These are phyloP conservation scores for Kryptolebias marmoratus DNA, from an alignment of 2,113 vertebrate genomes.

Conservation along the genomic window DNA sequence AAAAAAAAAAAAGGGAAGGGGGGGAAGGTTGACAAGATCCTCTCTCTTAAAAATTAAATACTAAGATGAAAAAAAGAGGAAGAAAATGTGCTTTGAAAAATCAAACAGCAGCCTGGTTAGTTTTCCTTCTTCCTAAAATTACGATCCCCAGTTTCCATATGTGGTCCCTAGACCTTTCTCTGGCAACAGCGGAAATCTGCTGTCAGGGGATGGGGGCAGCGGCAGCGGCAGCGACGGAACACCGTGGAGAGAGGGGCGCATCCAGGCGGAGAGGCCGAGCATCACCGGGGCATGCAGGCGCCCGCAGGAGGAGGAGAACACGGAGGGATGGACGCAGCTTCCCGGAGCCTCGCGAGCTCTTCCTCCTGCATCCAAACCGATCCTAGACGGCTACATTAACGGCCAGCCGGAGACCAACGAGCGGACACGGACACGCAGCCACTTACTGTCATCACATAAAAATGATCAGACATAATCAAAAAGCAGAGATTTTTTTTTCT, in stretches of 20 bases:
- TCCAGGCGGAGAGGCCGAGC: slow-evolving; percentile 76
- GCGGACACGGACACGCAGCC: slow-evolving; percentile 80
- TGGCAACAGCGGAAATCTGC: slow-evolving; percentile 85
- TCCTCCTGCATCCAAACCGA: slow-evolving; percentile 74
- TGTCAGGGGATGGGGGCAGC: slow-evolving; percentile 83
- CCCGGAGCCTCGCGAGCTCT: slow-evolving; percentile 51
- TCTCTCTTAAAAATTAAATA: slow-evolving; percentile 41
- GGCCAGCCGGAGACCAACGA: slow-evolving; percentile 82
- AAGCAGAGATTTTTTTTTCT: neutral
- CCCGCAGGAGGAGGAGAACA: slow-evolving; percentile 53
- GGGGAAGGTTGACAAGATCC: slow-evolving; percentile 50
- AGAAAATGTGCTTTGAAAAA: slow-evolving; percentile 44
- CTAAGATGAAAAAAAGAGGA: slow-evolving; percentile 39
- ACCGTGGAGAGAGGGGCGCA: slow-evolving; percentile 77
- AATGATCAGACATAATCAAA: slow-evolving; percentile 31
- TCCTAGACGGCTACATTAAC: slow-evolving; percentile 84
- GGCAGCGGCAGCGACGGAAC: slow-evolving; percentile 78
- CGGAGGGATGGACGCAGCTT: slow-evolving; percentile 53
- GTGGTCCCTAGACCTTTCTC: slow-evolving; percentile 93
- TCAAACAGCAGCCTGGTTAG: slow-evolving; percentile 84
- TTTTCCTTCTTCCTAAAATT: slow-evolving; percentile 98
- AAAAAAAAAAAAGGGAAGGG: slow-evolving; percentile 35
- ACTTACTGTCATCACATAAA: slow-evolving; percentile 74
- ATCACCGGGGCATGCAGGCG: slow-evolving; percentile 78
- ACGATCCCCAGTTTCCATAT: slow-evolving; percentile 99